A percentile compares a stretch with the other conserved stretches of the same genome.
phyloP scores from a whole-genome alignment of 2,888 invertebrate species.

The Ennomos fuscantarius region DNA sequence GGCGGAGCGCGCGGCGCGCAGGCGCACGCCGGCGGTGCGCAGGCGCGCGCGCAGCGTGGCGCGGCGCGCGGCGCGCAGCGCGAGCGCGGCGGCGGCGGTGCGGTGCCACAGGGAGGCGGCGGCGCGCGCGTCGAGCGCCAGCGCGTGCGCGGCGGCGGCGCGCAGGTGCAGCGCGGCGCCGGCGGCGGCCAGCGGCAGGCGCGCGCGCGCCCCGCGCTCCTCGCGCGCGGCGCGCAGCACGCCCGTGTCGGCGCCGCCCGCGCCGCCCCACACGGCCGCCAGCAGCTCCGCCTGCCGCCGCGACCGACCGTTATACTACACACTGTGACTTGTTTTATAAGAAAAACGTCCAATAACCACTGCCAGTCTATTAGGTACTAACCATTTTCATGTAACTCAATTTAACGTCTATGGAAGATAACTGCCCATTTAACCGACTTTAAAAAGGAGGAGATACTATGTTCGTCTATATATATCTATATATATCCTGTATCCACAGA shows the following conservation, averaged over 20 bases:
- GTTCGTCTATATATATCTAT: too few species aligned
- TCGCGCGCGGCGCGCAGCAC: slow-evolving; percentile 59
- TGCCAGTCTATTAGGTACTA: too few species aligned
- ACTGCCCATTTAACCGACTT: too few species aligned
- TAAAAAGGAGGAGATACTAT: too few species aligned
- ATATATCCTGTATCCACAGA: too few species aligned
- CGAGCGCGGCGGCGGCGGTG: slow-evolving; percentile 46
- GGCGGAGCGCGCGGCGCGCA: slow-evolving; percentile 37
- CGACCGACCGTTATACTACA: background rate
- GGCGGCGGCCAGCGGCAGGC: slow-evolving; percentile 56
- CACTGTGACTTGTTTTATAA: too few species aligned
- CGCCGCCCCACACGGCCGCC: slow-evolving; percentile 71
- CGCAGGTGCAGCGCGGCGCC: slow-evolving; percentile 47
- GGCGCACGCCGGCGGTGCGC: slow-evolving; percentile 34
- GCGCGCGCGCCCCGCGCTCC: slow-evolving; percentile 58
- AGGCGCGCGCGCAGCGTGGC: slow-evolving; percentile 26
- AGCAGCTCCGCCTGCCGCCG: slow-evolving; percentile 62
- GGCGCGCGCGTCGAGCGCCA: slow-evolving; percentile 38
- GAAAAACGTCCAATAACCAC: too few species aligned
- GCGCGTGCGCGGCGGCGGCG: slow-evolving; percentile 42
- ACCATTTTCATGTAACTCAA: too few species aligned
- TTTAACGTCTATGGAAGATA: too few species aligned
- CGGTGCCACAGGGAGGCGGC: slow-evolving; percentile 42
- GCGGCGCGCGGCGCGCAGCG: slow-evolving; percentile 30
- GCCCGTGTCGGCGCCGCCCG: slow-evolving; percentile 59